phyloP scores from a whole-genome alignment of 2,797 vertebrate genomes.

The Lophotriccus pileatus region DNA sequence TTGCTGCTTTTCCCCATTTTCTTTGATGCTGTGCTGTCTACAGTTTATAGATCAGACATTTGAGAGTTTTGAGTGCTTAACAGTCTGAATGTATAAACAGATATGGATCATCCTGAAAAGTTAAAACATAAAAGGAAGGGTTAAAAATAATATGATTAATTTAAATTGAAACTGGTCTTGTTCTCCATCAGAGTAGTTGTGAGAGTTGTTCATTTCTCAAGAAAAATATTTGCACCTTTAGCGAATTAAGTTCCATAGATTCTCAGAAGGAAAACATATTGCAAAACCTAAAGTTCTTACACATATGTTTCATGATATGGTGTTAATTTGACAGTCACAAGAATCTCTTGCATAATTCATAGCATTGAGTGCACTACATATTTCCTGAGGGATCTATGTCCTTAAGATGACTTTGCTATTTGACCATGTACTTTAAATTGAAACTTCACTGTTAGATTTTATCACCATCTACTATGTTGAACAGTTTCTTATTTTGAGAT shows the following conservation, averaged over 20 bases:
- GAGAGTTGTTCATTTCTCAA: neutral
- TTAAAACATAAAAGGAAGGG: neutral
- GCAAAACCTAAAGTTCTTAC: neutral
- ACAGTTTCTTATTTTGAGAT: neutral
- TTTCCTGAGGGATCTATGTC: neutral
- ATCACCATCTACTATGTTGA: neutral
- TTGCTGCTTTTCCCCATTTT: neutral
- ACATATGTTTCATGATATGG: neutral
- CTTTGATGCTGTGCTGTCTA: neutral
- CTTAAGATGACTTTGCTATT: neutral
- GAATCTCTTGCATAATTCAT: neutral
- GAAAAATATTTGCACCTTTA: neutral
- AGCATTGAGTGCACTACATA: neutral
- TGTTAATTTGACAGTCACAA: neutral
- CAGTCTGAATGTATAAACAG: neutral
- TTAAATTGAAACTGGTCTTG: neutral
- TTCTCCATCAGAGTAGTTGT: neutral
- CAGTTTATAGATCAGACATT: neutral
- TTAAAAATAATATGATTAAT: neutral
- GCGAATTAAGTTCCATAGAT: neutral
- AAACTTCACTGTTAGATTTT: neutral
- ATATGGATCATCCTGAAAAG: neutral
- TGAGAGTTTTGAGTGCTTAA: neutral
- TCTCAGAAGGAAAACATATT: neutral
- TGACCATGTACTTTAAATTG: neutral